Evolutionary conservation across 2,888 invertebrate genomes (phyloP).

Genomic region (Seladonia tumulorum): DNA sequence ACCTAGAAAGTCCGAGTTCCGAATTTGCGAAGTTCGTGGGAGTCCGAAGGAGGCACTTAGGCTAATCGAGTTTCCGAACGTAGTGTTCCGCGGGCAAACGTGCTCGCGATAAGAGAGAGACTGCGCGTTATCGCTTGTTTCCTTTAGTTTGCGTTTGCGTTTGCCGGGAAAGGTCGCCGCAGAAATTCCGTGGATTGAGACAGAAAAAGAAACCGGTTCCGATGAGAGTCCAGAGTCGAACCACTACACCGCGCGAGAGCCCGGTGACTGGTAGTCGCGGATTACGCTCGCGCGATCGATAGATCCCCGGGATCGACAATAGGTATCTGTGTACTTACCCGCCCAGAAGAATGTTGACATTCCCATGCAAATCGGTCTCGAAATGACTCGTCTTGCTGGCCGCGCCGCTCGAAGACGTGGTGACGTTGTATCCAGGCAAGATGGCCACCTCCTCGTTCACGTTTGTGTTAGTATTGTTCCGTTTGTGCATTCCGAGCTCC

Average conservation of each 20-base stretch:
- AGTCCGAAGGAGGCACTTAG: neutral
- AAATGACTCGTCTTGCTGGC: slow-evolving; percentile 72
- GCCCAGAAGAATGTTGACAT: slow-evolving; percentile 91
- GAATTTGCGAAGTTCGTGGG: neutral
- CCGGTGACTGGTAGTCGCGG: neutral
- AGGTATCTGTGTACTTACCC: slow-evolving; percentile 88
- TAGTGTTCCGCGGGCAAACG: slow-evolving; percentile 23
- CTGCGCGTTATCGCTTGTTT: slow-evolving; percentile 24
- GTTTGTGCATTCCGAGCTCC: slow-evolving; percentile 49
- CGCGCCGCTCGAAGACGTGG: slow-evolving; percentile 45
- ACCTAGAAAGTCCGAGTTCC: neutral
- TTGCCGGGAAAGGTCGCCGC: neutral
- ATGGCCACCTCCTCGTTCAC: slow-evolving; percentile 66
- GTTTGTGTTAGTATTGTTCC: slow-evolving; percentile 45
- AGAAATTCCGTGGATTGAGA: slow-evolving; percentile 18
- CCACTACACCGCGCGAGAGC: neutral
- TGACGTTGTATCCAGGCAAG: slow-evolving; percentile 65
- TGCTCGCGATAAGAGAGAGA: slow-evolving; percentile 13
- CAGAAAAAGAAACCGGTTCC: neutral
- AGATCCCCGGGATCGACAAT: neutral
- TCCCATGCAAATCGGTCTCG: slow-evolving; percentile 86
- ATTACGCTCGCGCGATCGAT: neutral
- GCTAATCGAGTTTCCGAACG: slow-evolving; percentile 23
- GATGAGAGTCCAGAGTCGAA: neutral
- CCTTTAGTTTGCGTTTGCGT: neutral